A percentile compares a stretch with the other conserved stretches of the same genome.
Evolutionary conservation across 2,113 vertebrate species (phyloP).

Genomic region (Alligator mississippiensis): DNA sequence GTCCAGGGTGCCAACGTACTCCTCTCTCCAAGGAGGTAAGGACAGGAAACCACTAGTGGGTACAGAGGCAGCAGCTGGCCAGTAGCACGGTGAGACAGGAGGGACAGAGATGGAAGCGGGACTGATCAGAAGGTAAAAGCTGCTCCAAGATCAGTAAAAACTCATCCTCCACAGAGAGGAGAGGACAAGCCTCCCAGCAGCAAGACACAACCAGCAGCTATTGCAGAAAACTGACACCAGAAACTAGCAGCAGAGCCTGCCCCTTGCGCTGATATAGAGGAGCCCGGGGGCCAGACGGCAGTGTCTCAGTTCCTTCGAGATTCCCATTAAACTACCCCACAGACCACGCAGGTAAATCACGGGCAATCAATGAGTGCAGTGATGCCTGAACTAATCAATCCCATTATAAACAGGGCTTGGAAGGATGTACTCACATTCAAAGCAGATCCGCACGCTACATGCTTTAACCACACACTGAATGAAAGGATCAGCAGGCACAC

Average conservation of each 20-base stretch:
- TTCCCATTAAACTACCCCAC: neutral
- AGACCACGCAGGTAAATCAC: neutral
- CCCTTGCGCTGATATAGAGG: neutral
- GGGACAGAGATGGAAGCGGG: neutral
- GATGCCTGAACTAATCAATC: neutral
- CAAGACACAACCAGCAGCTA: neutral
- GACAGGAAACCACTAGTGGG: neutral
- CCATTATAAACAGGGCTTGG: neutral
- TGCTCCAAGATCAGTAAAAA: neutral
- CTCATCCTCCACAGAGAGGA: rapidly evolving
- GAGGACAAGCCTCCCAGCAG: neutral
- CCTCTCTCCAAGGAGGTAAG: rapidly evolving
- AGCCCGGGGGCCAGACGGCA: neutral
- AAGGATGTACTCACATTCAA: neutral
- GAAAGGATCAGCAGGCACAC: neutral
- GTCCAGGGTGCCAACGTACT: neutral
- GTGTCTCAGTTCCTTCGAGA: neutral
- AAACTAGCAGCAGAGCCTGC: neutral
- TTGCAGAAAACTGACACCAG: neutral
- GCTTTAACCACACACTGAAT: neutral
- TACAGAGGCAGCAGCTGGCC: neutral
- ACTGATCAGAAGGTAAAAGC: neutral
- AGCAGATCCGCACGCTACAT: neutral
- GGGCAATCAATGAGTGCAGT: neutral
- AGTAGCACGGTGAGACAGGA: neutral